Evolutionary conservation across 1,140 invertebrate genomes (phyloP).

Genomic region (Pinna nobilis): DNA sequence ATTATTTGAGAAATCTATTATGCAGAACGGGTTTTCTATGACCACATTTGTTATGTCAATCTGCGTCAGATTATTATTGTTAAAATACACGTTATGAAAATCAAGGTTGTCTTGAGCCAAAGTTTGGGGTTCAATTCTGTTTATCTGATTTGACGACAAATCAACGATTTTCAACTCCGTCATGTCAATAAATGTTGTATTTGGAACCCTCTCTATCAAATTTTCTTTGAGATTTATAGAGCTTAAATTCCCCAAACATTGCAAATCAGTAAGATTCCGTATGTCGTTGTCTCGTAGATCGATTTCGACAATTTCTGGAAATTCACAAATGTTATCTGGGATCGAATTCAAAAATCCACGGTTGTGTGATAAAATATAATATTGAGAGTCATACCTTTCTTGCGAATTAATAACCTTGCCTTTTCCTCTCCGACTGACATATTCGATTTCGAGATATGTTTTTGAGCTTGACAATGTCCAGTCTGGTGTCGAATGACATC

Average conservation of each 20-base stretch:
- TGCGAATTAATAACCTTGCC: neutral
- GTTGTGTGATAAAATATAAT: neutral
- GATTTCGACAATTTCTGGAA: constrained; percentile 23
- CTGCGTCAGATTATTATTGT: constrained; percentile 2
- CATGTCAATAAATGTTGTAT: constrained; percentile 19
- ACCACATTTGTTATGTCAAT: constrained; percentile 34
- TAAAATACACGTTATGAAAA: constrained; percentile 13
- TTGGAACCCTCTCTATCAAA: constrained; percentile 5
- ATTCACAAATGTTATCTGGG: constrained; percentile 31
- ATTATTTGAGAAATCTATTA: constrained; percentile 14
- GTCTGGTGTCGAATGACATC: no score
- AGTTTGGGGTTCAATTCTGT: constrained; percentile 19
- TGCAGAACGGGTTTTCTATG: constrained; percentile 28
- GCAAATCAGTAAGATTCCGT: constrained; percentile 6
- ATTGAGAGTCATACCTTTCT: neutral
- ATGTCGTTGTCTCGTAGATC: constrained; percentile 21
- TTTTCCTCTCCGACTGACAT: neutral
- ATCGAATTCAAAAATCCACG: constrained; percentile 21
- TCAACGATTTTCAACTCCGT: constrained; percentile 7
- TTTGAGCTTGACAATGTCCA: no score
- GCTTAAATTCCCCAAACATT: constrained; percentile 20
- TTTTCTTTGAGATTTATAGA: constrained; percentile 25
- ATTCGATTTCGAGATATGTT: constrained; percentile 5
- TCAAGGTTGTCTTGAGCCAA: neutral
- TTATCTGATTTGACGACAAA: constrained; percentile 18